Conservation (phyloP, 2,113 vertebrate species). For the Perca flavescens region DNA sequence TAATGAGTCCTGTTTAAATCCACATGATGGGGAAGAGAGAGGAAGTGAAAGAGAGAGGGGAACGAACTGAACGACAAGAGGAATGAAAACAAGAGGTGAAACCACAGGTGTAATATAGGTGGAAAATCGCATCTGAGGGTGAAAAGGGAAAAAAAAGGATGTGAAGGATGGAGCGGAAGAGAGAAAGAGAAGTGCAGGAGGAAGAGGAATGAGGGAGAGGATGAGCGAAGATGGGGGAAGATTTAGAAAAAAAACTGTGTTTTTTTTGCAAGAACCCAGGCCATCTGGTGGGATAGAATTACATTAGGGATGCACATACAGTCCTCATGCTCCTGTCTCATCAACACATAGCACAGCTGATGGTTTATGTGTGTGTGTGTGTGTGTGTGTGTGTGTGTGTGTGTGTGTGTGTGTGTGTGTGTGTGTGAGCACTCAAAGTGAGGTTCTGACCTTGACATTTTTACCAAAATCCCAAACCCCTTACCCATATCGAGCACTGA, state of each 20-base stretch:
- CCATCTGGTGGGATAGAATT: slow-evolving; percentile 82
- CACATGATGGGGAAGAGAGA: slow-evolving; percentile 49
- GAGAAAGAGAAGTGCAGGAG: slow-evolving; percentile 10
- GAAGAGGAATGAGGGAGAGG: slow-evolving; percentile 23
- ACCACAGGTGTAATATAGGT: neutral
- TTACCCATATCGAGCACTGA: neutral
- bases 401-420: slow-evolving; percentile 40
- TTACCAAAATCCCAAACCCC: slow-evolving; percentile 24
- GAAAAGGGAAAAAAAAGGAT: neutral
- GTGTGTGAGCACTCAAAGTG: slow-evolving; percentile 25
- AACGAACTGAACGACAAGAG: neutral
- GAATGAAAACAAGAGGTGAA: slow-evolving; percentile 13
- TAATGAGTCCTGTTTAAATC: slow-evolving; percentile 71
- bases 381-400: slow-evolving; percentile 37
- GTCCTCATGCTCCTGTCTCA: slow-evolving; percentile 65
- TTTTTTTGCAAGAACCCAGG: slow-evolving; percentile 50
- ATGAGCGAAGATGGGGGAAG: slow-evolving; percentile 26
- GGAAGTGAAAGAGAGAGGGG: neutral
- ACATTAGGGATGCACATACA: slow-evolving; percentile 76
- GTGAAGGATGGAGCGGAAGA: slow-evolving; percentile 29
- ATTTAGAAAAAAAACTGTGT: neutral
- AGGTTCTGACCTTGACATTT: slow-evolving; percentile 47
- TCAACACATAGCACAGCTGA: slow-evolving; percentile 55
- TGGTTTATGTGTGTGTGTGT: slow-evolving; percentile 34
- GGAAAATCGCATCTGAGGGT: neutral